Conservation (phyloP, 2,888 invertebrate genomes). For the Poecilus cupreus region DNA sequence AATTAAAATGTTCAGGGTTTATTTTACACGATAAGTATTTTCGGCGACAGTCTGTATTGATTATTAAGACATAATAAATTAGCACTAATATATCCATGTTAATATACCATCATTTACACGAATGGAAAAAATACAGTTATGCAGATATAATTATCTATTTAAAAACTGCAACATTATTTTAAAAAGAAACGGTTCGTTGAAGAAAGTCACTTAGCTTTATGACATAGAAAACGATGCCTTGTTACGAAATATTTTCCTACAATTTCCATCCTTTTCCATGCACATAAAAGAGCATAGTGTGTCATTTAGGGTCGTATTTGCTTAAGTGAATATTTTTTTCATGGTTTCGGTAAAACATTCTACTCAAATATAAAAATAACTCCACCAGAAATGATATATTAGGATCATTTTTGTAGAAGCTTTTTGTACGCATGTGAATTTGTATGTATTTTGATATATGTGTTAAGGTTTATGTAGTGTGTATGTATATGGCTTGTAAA, state of each 20-base stretch:
- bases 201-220: not conserved
- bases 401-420: not conserved
- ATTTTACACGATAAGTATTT: too few species aligned
- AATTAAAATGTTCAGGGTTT: too few species aligned
- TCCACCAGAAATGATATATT: not conserved
- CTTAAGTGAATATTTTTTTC: not conserved
- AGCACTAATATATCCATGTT: too few species aligned
- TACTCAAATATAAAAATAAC: not conserved
- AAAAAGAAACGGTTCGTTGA: too few species aligned
- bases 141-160: too few species aligned
- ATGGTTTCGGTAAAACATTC: not conserved
- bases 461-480: too few species aligned
- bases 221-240: not conserved
- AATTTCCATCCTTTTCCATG: not conserved
- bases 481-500: too few species aligned
- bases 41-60: too few species aligned
- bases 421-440: not conserved
- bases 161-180: too few species aligned
- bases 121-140: too few species aligned
- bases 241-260: not conserved
- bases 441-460: not conserved
- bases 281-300: not conserved
- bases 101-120: too few species aligned
- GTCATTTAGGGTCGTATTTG: not conserved
- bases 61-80: too few species aligned